Evolutionary conservation across 2,888 invertebrate genomes (phyloP), one percentile per base, ranked within the genome.

Genomic region (Therioaphis trifolii): DNA sequence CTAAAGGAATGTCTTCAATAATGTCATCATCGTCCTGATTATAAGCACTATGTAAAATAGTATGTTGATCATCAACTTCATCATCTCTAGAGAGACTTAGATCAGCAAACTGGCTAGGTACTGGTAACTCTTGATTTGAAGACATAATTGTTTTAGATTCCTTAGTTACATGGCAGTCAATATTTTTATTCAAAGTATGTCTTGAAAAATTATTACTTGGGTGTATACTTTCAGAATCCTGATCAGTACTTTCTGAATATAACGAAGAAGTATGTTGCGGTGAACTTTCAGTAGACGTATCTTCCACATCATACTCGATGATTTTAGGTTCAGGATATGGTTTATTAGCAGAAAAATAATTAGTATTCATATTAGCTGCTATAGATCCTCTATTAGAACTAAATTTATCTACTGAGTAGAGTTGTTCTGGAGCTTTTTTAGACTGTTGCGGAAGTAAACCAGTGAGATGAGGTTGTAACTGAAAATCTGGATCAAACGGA

Each of bases 101-200:
- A 82, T 82, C 82, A n/a, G 82, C 82, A 66, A 82, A 82, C 63
- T 82, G 72, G 61, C 82, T 82, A 66, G 82, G 82, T 52, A 82
- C 82, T 27, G 82, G 82, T 11, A 74, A 74, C 9, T 82, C 63
- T 63, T 82, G 46, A 63, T 52, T 82, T 61, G 18, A n/a, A 61
- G 71, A 24, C 21, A n/a, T 18, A 18, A 49, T 35, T 52, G 82
- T 61, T 40, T 74, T 82, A 49, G 61, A 82, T 82, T 82, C 82
- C 24, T 74, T 63, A 40, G 74, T 74, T 24, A 82, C 63, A 52
- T 72, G 82, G 27, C 61, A 63, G 7, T 82, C 72, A n/a, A 24
- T n/a, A n/a, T 40, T 18, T 72, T 52, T 72, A 74, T 24, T 74
- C 9, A 40, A n/a, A 0, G 24, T 35, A 63, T 35, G 52, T 27